Evolutionary conservation across 1,140 invertebrate genomes (phyloP), one percentile per base, ranked within the genome.

Genomic region (Eupeodes corollae): DNA sequence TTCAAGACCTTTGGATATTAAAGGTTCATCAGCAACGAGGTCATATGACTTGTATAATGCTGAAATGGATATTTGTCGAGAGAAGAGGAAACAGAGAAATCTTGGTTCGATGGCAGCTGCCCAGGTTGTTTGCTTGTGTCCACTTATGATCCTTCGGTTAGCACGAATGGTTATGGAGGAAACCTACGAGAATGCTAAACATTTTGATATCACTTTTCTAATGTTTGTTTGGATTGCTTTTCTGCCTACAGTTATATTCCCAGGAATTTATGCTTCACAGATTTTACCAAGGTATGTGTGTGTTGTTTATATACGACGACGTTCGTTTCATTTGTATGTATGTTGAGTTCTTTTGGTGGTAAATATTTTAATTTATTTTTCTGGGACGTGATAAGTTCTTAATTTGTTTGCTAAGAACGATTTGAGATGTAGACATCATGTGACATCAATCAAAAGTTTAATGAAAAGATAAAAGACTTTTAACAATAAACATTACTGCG

Each of bases 201-300:
- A 80, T 55, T 80, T 84, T 46, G 83, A 86, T 55, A 74, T 84
- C 15, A 79, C 75, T 2, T 86, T 79, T 58, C 72, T 78, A 26
- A 74, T 78, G 49, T 80, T 84, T 50, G 77, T 84, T 6, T 85
- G 80, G 80, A 64, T 84, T 30, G 81, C 79, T 2, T 84, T 84
- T 50, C 57, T 83, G 32, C 80, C 82, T 30, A 81, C 79, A 0
- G 75, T 79, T 42, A 75, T 75, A 8, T 83, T 79, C 15, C 82
- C 83, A 0, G 62, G 74, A 34, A 61, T 84, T 18, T 84, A 79
- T 57, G 73, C 73, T 13, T 74, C 73, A 1, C 83, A 81, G 75
- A 72, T 77, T 43, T 75, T 83, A 69, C 79, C 75, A 51, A 75
- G 77, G 73, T 79, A 55, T 70, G 67, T 61, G 8, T 26, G 8